Evolutionary conservation across 2,113 vertebrate genomes (phyloP), one percentile per base, ranked within the genome.

Genomic region (Gopherus flavomarginatus): DNA sequence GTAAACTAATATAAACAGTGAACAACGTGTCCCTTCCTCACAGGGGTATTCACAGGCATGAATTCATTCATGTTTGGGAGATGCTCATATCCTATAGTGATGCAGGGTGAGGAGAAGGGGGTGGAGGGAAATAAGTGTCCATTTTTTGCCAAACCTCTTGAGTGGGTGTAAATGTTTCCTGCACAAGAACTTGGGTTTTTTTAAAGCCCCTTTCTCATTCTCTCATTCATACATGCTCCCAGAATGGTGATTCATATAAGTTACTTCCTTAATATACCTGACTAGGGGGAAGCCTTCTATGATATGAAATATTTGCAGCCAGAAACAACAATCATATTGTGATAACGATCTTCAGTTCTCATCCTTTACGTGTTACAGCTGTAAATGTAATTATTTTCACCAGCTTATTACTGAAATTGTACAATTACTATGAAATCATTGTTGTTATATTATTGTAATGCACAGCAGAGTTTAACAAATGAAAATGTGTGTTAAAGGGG

Each of bases 121-220:
- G 83, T 91, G 96, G 83, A 89, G 87, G 83, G 88, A 92, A 96
- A 95, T 96, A 95, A 97, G 95, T 95, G 92, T 52, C 84, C 92
- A 26, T 96, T 94, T 96, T 97, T 92, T 96, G 14, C 82, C 69
- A 11, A 88, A 78, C 57, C 90, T 97, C 95, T 95, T 96, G 92
- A 95, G 85, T 89, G 89, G 82, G 96, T 97, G 75, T 95, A 97
- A 97, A 78, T 81, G 53, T 94, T 97, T 93, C 90, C 88, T 94
- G 26, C 49, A 82, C 29, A 11, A 1, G 53, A 26, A 56, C 17
- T 52, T 75, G 35, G 57, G 31, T 50, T 86, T 47, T 62, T 26
- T 47, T 44, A 47, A 91, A 96, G 94, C 92, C 75, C 92, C 94
- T 87, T 88, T 78, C 42, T 94, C 85, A 79, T 1, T 97, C 92